Percentiles rank a stretch among this genome's conserved stretches.
Conservation (phyloP, 2,888 invertebrate species). For the Adelphocoris suturalis region DNA sequence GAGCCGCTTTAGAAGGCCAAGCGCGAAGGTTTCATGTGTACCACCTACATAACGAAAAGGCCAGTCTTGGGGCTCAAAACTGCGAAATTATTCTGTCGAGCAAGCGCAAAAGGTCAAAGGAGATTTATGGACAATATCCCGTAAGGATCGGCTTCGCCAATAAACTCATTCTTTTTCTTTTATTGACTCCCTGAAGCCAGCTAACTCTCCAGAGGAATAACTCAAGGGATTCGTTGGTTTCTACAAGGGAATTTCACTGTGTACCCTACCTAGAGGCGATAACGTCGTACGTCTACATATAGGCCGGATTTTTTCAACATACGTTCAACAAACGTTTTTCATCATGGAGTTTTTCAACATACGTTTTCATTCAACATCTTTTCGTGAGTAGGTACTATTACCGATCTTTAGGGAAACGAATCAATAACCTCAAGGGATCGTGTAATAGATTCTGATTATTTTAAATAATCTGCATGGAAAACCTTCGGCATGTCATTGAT, state of each 20-base stretch:
- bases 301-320: no score
- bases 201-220: background rate
- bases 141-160: constrained; percentile 27
- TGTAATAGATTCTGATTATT: no score
- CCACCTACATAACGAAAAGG: constrained; percentile 17
- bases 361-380: constrained; percentile 2
- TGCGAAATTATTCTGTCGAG: constrained; percentile 23
- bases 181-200: constrained; percentile 10
- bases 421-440: no score
- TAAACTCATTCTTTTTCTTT: constrained; percentile 32
- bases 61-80: background rate
- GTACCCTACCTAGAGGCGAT: background rate
- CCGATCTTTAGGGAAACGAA: no score
- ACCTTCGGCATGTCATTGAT: no score
- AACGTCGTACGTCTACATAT: background rate
- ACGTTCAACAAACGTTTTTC: no score
- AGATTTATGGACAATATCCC: constrained; percentile 36
- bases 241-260: background rate
- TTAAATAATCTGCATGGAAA: no score
- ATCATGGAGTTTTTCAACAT: background rate
- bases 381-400: background rate
- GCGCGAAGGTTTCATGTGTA: background rate
- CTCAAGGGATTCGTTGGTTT: background rate
- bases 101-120: constrained; percentile 26
- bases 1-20: background rate